Evolutionary conservation across 2,888 invertebrate species (phyloP).

Genomic region (Pterostichus niger): DNA sequence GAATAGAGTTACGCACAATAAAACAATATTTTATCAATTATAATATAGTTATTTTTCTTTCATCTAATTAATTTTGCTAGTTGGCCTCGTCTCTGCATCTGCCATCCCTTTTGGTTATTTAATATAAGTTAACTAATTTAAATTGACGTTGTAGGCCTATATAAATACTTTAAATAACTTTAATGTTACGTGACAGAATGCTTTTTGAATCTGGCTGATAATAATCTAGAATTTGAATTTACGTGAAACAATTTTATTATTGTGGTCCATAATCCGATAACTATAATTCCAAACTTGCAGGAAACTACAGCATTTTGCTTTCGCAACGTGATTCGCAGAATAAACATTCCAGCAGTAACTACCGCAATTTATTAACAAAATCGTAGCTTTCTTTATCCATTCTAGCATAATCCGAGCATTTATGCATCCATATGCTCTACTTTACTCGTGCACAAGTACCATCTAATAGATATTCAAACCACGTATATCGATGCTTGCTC

Average conservation of each 20-base stretch:
- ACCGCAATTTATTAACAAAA: slow-evolving; percentile 54
- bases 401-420: slow-evolving; percentile 40
- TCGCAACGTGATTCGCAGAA: slow-evolving; percentile 42
- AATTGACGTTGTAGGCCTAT: too few species aligned
- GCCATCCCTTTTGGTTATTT: too few species aligned
- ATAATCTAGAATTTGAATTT: too few species aligned
- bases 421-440: slow-evolving; percentile 52
- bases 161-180: too few species aligned
- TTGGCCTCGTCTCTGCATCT: too few species aligned
- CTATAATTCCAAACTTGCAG: neutral
- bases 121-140: too few species aligned
- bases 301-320: slow-evolving; percentile 11
- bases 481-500: slow-evolving; percentile 46
- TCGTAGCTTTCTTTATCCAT: slow-evolving; percentile 44
- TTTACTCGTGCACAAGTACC: neutral
- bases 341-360: slow-evolving; percentile 41
- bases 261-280: slow-evolving; percentile 21
- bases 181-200: too few species aligned
- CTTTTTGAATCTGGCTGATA: too few species aligned
- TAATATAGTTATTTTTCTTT: too few species aligned
- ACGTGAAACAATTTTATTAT: slow-evolving; percentile 20
- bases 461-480: slow-evolving; percentile 56
- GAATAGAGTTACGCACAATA: too few species aligned
- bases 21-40: too few species aligned
- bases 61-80: too few species aligned